A percentile compares a stretch with the other conserved stretches of the same genome.
Conservation (phyloP, 2,113 vertebrate species). For the Gambusia holbrooki region DNA sequence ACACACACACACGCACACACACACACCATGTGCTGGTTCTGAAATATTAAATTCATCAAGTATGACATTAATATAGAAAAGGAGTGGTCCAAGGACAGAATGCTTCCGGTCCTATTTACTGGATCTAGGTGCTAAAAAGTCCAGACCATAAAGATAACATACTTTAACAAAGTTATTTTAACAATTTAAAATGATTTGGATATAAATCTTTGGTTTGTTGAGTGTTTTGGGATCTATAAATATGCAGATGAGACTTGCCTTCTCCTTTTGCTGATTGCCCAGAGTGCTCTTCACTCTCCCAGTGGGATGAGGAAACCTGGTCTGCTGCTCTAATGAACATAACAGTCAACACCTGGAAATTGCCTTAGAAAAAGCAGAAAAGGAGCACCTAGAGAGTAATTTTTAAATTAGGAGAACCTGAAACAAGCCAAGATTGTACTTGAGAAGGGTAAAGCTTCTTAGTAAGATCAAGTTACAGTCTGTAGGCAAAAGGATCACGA, state of each 20-base stretch:
- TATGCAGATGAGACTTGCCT: not conserved
- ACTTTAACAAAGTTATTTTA: not conserved
- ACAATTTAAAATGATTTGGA: not conserved
- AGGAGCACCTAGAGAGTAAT: not conserved
- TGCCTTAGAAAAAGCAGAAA: not conserved
- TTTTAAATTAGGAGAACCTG: not conserved
- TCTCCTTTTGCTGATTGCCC: not conserved
- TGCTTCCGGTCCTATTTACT: not conserved
- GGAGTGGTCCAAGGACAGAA: not conserved
- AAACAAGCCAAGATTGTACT: not conserved
- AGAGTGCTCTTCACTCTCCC: not conserved
- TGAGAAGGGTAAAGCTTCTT: not conserved
- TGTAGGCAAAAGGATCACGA: not conserved
- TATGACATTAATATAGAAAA: not conserved
- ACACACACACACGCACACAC: not conserved
- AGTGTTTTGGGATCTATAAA: not conserved
- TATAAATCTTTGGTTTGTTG: not conserved
- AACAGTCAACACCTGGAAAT: constrained; percentile 1
- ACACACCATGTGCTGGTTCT: not conserved
- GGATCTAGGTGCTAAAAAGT: not conserved
- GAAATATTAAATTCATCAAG: not conserved
- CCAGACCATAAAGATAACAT: too few species aligned
- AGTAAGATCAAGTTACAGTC: not conserved
- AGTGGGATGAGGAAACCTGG: not conserved
- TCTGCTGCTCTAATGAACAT: not conserved